These are phyloP conservation scores for Chrysoperla carnea DNA, from an alignment of 1,140 invertebrate genomes.

Conservation along the genomic window DNA sequence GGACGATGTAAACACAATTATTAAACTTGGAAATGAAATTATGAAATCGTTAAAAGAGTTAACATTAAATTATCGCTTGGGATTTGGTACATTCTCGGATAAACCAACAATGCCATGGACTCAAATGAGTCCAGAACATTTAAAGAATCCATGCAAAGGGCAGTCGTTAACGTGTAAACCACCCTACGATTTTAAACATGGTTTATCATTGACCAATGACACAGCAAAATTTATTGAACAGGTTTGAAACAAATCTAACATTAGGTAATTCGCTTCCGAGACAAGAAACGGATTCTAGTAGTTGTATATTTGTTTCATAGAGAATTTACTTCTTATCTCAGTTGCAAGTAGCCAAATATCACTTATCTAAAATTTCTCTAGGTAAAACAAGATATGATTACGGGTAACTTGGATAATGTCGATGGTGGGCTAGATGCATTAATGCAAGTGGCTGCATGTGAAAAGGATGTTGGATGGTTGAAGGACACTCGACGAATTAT, in stretches of 20 bases:
- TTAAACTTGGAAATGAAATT: background rate
- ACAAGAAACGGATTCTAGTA: background rate
- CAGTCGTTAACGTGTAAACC: background rate
- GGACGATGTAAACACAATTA: background rate
- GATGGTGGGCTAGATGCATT: constrained; percentile 44
- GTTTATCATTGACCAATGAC: background rate
- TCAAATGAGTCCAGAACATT: background rate
- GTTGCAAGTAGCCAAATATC: too few species aligned
- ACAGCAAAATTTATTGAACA: background rate
- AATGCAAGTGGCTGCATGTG: constrained; percentile 30
- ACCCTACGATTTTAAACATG: background rate
- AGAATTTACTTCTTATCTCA: too few species aligned
- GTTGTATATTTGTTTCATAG: background rate
- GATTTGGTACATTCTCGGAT: background rate
- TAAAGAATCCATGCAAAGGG: background rate
- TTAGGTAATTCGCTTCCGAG: background rate
- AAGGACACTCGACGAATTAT: constrained; percentile 21
- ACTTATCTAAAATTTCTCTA: background rate
- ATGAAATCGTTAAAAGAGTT: background rate
- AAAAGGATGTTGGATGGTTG: constrained; percentile 20
- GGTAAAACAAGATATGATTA: constrained; percentile 17
- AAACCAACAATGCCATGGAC: background rate
- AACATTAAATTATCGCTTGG: background rate
- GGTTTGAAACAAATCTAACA: background rate
- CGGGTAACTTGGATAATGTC: constrained; percentile 36